These are phyloP conservation scores for Anolis carolinensis DNA, from an alignment of 2,113 vertebrate genomes.

Conservation along the genomic window DNA sequence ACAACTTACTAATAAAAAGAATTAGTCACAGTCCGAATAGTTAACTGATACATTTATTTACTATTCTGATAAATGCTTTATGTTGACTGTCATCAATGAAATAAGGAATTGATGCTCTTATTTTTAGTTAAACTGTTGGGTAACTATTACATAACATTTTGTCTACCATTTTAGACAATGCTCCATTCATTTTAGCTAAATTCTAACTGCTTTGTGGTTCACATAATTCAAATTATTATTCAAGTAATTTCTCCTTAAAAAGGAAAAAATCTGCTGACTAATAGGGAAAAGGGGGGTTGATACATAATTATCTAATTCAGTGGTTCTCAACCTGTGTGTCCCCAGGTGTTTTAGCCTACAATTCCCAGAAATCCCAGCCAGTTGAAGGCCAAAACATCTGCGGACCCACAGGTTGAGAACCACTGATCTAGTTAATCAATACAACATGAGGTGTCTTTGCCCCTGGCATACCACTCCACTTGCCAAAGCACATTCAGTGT, in stretches of 20 bases:
- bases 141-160: not conserved
- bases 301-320: no score
- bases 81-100: not conserved
- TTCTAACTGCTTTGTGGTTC: no score
- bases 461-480: not conserved
- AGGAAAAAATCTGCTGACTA: not conserved
- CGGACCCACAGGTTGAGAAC: no score
- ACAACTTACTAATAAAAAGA: no score
- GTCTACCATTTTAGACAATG: no score
- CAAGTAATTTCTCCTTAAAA: not conserved
- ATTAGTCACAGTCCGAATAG: no score
- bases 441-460: not conserved
- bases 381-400: no score
- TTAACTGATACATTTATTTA: not conserved
- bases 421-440: not conserved
- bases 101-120: not conserved
- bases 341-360: no score
- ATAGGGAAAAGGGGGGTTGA: not conserved
- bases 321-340: no score
- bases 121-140: not conserved
- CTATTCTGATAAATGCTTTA: conserved; percentile 4
- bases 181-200: not conserved
- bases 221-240: no score
- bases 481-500: not conserved
- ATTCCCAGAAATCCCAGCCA: no score